phyloP scores from a whole-genome alignment of 2,888 invertebrate genomes.

The Xanthostigma xanthostigma region DNA sequence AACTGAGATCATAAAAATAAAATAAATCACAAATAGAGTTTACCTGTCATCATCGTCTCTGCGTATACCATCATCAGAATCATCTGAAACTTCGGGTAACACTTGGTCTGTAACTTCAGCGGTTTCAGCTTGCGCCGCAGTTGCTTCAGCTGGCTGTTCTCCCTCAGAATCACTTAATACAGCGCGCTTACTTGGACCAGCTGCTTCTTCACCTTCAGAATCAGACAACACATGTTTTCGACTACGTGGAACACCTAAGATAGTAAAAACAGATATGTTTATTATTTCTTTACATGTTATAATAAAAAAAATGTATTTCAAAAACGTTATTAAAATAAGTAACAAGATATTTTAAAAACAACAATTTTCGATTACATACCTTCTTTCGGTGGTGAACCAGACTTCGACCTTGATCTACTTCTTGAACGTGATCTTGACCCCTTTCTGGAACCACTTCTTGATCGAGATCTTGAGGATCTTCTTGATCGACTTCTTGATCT shows the following conservation, averaged over 20 bases:
- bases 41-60: constrained; percentile 22
- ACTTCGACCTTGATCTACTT: constrained; percentile 17
- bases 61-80: constrained; percentile 38
- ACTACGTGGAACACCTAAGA: constrained; percentile 7
- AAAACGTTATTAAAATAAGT: background rate
- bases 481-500: constrained; percentile 2
- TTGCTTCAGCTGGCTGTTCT: constrained; percentile 27
- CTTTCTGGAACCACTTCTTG: constrained; percentile 14
- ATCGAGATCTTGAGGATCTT: constrained; percentile 19
- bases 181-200: constrained; percentile 25
- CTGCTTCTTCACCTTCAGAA: constrained; percentile 37
- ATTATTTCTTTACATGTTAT: background rate
- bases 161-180: constrained; percentile 44
- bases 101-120: constrained; percentile 17
- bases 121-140: constrained; percentile 14
- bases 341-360: background rate
- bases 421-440: constrained; percentile 16
- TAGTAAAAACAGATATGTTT: no score
- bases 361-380: background rate
- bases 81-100: constrained; percentile 40
- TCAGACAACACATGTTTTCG: constrained; percentile 32
- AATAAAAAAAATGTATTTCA: background rate
- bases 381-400: constrained; percentile 17
- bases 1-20: no score
- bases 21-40: constrained; percentile 7